phyloP scores from a whole-genome alignment of 1,140 invertebrate genomes.

The Chionoecetes opilio region DNA sequence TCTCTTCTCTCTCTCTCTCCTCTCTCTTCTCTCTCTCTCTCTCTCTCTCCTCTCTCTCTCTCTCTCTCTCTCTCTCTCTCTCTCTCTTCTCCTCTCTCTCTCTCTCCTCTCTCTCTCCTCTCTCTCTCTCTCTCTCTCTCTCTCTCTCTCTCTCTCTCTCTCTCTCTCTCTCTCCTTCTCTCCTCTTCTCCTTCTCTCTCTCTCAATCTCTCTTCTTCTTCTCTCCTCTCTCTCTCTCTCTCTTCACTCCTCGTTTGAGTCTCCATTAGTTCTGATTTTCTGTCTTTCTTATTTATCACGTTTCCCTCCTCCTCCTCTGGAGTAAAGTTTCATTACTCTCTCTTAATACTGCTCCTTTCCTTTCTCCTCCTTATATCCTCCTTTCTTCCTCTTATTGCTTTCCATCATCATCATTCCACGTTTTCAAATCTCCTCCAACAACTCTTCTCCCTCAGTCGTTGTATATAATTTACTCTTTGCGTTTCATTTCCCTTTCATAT shows the following conservation, averaged over 20 bases:
- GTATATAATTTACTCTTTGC: background rate
- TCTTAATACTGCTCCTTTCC: background rate
- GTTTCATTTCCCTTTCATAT: background rate
- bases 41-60: background rate
- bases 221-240: background rate
- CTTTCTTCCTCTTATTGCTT: background rate
- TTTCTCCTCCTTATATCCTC: background rate
- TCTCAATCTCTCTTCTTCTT: conserved; percentile 31
- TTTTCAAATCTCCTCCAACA: background rate
- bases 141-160: conserved; percentile 27
- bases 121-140: conserved; percentile 19
- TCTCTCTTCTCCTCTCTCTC: conserved; percentile 42
- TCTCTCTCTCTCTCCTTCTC: conserved; percentile 38
- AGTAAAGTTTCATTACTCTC: background rate
- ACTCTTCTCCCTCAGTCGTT: background rate
- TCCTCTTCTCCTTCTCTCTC: conserved; percentile 17
- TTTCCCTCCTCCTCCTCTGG: background rate
- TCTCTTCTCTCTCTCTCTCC: background rate
- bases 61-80: conserved; percentile 34
- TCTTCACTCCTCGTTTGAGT: conserved; percentile 31
- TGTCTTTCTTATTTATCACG: conserved; percentile 5
- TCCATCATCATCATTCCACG: background rate
- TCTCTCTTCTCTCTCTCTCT: background rate
- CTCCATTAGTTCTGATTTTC: conserved; percentile 19
- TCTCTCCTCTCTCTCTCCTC: too few relatives aligned